phyloP scores from a whole-genome alignment of 2,888 invertebrate genomes.

The Sturmia bella region DNA sequence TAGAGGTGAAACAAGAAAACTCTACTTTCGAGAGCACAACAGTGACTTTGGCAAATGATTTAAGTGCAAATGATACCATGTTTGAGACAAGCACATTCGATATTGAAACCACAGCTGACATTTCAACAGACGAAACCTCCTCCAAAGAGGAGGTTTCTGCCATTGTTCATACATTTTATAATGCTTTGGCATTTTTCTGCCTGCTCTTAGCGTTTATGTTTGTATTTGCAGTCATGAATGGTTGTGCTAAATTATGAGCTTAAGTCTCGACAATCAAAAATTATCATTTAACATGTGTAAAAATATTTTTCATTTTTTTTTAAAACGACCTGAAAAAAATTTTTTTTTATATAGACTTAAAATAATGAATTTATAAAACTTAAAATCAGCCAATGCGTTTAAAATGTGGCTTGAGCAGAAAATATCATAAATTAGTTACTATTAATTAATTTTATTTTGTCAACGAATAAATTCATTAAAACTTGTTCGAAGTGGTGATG shows the following conservation, averaged over 20 bases:
- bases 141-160: neutral
- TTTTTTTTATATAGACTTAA: no score
- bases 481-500: no score
- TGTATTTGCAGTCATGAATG: constrained; percentile 2
- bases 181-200: constrained; percentile 2
- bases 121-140: neutral
- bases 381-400: no score
- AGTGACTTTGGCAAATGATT: neutral
- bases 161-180: constrained; percentile 14
- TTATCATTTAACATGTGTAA: neutral
- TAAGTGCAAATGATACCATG: neutral
- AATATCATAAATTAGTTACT: no score
- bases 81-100: neutral
- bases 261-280: neutral
- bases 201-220: constrained; percentile 32
- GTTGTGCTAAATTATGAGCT: constrained; percentile 35
- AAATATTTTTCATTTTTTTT: neutral
- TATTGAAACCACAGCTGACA: neutral
- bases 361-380: no score
- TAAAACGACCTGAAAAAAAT: no score
- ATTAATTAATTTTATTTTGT: no score
- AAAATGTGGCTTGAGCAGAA: no score
- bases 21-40: neutral
- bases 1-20: no score
- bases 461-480: no score